phyloP scores from a whole-genome alignment of 2,797 vertebrate species.

The Sciurus carolinensis region DNA sequence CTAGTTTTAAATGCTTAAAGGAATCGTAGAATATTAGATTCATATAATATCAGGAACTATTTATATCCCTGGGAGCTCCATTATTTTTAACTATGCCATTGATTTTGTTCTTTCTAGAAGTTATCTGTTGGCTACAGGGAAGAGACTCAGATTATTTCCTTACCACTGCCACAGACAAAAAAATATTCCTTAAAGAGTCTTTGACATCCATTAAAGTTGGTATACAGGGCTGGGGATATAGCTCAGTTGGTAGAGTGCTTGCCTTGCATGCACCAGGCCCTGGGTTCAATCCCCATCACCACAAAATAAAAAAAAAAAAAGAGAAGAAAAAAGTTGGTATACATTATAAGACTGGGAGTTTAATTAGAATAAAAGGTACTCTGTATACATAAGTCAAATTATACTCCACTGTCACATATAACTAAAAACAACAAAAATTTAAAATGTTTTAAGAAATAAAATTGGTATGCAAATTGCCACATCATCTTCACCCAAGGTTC shows the following conservation, averaged over 20 bases:
- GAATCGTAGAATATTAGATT: constrained; percentile 78
- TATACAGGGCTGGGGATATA: no score
- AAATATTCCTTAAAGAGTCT: constrained; percentile 78
- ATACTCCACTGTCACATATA: no score
- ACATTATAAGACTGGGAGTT: no score
- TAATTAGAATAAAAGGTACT: no score
- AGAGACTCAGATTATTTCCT: constrained; percentile 75
- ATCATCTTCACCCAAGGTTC: constrained; percentile 84
- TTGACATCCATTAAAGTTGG: constrained; percentile 74
- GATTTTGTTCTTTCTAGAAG: constrained; percentile 1
- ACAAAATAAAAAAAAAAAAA: no score
- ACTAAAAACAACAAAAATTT: no score
- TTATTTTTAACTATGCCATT: constrained; percentile 24
- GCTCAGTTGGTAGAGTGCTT: no score
- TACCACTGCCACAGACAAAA: constrained; percentile 75
- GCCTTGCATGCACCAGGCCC: no score
- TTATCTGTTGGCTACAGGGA: constrained; percentile 73
- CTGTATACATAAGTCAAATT: no score
- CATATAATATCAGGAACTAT: constrained; percentile 79
- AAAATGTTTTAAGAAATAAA: constrained; percentile 66
- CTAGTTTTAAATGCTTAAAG: constrained; percentile 77
- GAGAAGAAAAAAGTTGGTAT: no score
- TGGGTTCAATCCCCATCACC: no score
- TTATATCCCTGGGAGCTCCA: constrained; percentile 60
- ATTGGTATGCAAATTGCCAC: constrained; percentile 84